A percentile compares a stretch with the other conserved stretches of the same genome.
phyloP scores from a whole-genome alignment of 2,113 vertebrate species.

The Hipposideros armiger region DNA sequence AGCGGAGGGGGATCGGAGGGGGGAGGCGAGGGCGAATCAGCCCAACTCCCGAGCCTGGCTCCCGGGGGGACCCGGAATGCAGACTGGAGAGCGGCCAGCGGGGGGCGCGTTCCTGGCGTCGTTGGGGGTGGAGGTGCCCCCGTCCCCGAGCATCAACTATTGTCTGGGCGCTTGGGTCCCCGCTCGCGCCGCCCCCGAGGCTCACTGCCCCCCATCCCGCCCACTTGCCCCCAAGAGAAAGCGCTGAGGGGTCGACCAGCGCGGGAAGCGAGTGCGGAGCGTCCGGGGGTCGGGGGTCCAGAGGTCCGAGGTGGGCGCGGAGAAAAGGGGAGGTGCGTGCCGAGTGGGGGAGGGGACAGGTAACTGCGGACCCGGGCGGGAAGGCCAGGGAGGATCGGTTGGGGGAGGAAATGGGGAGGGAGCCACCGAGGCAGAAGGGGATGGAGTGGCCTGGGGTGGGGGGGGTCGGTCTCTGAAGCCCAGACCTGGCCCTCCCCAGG shows the following conservation, averaged over 20 bases:
- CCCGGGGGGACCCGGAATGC: neutral
- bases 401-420: neutral
- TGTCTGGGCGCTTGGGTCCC: constrained; percentile 66
- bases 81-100: neutral
- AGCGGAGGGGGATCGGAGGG: neutral
- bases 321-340: neutral
- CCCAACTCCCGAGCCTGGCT: constrained; percentile 33
- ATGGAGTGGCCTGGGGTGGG: neutral
- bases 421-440: constrained; percentile 18
- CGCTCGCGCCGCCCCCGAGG: constrained; percentile 11
- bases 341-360: constrained; percentile 75
- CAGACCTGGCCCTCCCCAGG: constrained; percentile 60
- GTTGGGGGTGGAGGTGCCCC: neutral
- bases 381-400: neutral
- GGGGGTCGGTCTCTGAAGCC: neutral
- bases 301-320: neutral
- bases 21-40: constrained; percentile 44
- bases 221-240: neutral
- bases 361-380: constrained; percentile 55
- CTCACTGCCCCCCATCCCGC: constrained; percentile 52
- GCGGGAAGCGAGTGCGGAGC: neutral
- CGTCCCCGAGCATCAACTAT: constrained; percentile 72
- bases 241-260: neutral
- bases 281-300: neutral
- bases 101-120: neutral